Percentiles rank a stretch among this genome's conserved stretches.
Evolutionary conservation across 37 sponge, comb jelly and placozoan genomes (phyloP).

Genomic region (Spongilla lacustris): DNA sequence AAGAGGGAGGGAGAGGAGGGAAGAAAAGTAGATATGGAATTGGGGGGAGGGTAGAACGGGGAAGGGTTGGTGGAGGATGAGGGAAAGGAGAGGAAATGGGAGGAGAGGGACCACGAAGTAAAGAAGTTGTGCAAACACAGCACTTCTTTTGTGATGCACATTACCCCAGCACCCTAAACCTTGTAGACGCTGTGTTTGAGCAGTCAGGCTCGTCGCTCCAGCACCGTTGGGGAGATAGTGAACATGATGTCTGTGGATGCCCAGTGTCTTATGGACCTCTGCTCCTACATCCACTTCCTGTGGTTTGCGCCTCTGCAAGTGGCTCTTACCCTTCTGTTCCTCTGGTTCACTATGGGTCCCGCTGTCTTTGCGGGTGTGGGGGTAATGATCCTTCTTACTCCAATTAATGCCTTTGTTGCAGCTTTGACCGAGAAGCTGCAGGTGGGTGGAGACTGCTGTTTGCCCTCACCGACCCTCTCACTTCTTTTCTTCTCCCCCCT

Average conservation of each 20-base stretch:
- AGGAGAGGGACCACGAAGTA: background rate
- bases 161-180: background rate
- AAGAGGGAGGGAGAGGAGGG: background rate
- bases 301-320: constrained; percentile 94
- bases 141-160: background rate
- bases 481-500: too few species aligned
- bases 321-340: constrained; percentile 71
- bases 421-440: background rate
- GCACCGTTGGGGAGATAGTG: constrained; percentile 95
- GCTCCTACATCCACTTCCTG: constrained; percentile 76
- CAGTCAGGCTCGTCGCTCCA: constrained; percentile 69
- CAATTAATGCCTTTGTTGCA: constrained; percentile 8
- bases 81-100: background rate
- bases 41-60: background rate
- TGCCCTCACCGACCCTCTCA: too few species aligned
- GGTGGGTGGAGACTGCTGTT: background rate
- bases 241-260: constrained; percentile 98
- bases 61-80: background rate
- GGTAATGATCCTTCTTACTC: constrained; percentile 85
- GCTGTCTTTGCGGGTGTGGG: constrained; percentile 84
- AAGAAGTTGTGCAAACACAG: background rate
- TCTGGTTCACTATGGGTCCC: constrained; percentile 75
- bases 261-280: constrained; percentile 91
- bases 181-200: constrained; percentile 80
- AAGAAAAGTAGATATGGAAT: background rate